Base-by-base conservation (phyloP, 1,140 invertebrate genomes). In the Pissodes strobi region DNA sequence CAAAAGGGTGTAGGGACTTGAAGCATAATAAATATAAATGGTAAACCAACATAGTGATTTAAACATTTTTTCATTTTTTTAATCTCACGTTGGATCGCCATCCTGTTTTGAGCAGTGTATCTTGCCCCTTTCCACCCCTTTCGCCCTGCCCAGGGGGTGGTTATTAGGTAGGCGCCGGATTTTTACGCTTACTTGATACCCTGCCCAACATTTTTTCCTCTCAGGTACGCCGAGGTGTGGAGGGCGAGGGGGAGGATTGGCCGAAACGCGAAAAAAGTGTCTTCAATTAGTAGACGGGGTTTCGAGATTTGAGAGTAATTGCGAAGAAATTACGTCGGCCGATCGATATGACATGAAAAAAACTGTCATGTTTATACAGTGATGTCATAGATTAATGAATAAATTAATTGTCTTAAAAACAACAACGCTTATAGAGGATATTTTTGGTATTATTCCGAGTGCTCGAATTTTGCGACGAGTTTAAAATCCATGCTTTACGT, bases 151-250 rank as follows among this genome's bases (percentile, higher is more conserved):
- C 2, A n/a, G 10, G 18, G 60, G 60, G 60, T 62, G 60, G 38
- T 62, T 62, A 62, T 62, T 62, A 62, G 48, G 60, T 62, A 62
- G 60, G 49, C 60, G 60, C 49, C 43, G 60, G 60, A 62, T 62
- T 62, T 62, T 62, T 62, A 62, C 60, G 60, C 60, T 62, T 62
- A 51, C 34, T 62, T 62, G 48, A 62, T 62, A 62, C 60, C 48
- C 38, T 62, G 60, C 48, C 60, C 60, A 53, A 48, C 60, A 27
- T 52, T 62, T 62, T 58, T 62, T 62, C 45, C 25, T 62, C 49
- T 51, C 60, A 62, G 60, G 60, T 62, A 53, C 48, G 19, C 17
- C 18, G 41, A 25, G 9, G 2, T 22, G 12, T 10, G 51, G 13
- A 6, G 51, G 27, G 34, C n/a, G 9, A 43, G 46, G 30, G 25